These are phyloP conservation scores for Barbus barbus DNA, from an alignment of 2,113 vertebrate species.

Conservation along the genomic window DNA sequence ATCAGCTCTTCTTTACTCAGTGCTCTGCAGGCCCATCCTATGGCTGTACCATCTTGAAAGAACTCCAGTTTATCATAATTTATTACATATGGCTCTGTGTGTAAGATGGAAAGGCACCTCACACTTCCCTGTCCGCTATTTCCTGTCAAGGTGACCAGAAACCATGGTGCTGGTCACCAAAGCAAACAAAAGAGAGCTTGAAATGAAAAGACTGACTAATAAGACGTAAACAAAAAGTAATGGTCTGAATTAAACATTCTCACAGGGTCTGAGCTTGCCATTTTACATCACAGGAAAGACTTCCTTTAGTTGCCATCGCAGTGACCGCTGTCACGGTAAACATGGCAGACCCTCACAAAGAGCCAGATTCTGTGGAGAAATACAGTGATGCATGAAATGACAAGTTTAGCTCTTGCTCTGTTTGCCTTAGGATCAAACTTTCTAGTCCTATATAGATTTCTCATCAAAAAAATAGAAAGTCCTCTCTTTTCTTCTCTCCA, in stretches of 20 bases:
- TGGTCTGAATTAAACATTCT: slow-evolving; percentile 36
- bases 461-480: slow-evolving; percentile 12
- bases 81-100: slow-evolving; percentile 25
- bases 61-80: slow-evolving; percentile 36
- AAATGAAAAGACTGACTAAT: slow-evolving; percentile 41
- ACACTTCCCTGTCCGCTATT: neutral
- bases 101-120: slow-evolving; percentile 10
- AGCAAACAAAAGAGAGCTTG: too few relatives aligned
- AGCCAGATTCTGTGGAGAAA: slow-evolving; percentile 48
- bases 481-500: slow-evolving; percentile 33
- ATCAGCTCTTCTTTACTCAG: slow-evolving; percentile 39
- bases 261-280: slow-evolving; percentile 24
- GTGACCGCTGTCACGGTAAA: slow-evolving; percentile 48
- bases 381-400: slow-evolving; percentile 68
- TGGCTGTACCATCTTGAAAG: slow-evolving; percentile 40
- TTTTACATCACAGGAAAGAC: slow-evolving; percentile 43
- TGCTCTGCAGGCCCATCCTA: slow-evolving; percentile 11
- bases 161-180: slow-evolving; percentile 50
- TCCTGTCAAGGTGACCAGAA: slow-evolving; percentile 44
- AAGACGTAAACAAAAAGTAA: slow-evolving; percentile 51
- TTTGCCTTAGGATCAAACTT: slow-evolving; percentile 43
- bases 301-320: slow-evolving; percentile 40
- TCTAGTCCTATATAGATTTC: slow-evolving; percentile 2
- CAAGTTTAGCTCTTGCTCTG: slow-evolving; percentile 50
- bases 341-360: slow-evolving; percentile 45